Percentiles rank a stretch among this genome's conserved stretches.
Conservation (phyloP, 2,888 invertebrate species). For the Lomographa bimaculata region DNA sequence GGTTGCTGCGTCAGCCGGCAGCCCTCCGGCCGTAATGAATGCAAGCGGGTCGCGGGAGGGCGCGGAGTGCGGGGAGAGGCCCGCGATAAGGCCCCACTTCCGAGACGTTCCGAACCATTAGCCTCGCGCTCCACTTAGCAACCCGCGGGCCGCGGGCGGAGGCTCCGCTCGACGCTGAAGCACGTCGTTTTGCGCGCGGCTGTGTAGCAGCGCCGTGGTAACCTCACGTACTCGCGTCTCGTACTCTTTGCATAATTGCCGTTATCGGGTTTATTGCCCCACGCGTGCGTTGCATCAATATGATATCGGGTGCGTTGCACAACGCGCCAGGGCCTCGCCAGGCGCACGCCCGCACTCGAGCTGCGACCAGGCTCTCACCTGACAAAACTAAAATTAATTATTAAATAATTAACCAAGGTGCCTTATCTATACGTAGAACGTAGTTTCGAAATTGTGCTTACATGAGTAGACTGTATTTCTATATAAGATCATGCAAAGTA, state of each 20-base stretch:
- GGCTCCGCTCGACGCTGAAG: slow-evolving; percentile 1
- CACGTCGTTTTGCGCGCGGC: slow-evolving; percentile 4
- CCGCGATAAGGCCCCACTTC: slow-evolving; percentile 56
- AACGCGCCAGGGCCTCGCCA: slow-evolving; percentile 13
- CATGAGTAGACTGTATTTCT: too few species aligned
- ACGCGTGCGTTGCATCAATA: slow-evolving; percentile 23
- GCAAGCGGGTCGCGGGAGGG: slow-evolving; percentile 43
- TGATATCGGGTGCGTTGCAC: slow-evolving; percentile 22
- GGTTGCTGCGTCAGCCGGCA: slow-evolving; percentile 9
- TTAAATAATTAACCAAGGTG: too few species aligned
- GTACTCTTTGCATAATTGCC: slow-evolving; percentile 23
- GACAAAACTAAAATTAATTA: too few species aligned
- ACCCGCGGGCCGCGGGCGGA: slow-evolving; percentile 21
- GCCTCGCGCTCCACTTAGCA: slow-evolving; percentile 54
- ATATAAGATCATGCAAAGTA: too few species aligned
- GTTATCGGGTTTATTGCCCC: slow-evolving; percentile 31
- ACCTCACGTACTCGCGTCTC: slow-evolving; percentile 20
- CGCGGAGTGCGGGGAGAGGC: slow-evolving; percentile 25
- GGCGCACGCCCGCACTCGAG: too few species aligned
- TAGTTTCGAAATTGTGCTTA: too few species aligned
- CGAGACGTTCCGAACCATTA: slow-evolving; percentile 75
- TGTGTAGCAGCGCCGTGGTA: slow-evolving; percentile 3
- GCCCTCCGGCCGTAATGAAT: slow-evolving; percentile 39
- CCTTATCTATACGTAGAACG: too few species aligned
- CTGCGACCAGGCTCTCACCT: too few species aligned